Percentiles rank a stretch among this genome's conserved stretches.
phyloP scores from a whole-genome alignment of 2,113 vertebrate species.

The Electrona antarctica region DNA sequence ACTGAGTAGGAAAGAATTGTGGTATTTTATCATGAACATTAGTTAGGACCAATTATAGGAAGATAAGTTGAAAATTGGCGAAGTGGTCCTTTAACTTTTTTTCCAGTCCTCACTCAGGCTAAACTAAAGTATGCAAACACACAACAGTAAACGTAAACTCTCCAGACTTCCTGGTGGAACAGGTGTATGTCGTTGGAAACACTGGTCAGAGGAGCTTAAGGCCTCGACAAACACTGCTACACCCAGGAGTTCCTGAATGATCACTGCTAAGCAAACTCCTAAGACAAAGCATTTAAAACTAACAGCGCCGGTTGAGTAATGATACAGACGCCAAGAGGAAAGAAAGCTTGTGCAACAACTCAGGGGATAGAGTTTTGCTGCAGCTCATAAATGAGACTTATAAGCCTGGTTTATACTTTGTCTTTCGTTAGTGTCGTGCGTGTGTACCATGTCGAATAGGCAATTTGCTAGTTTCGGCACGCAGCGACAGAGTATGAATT shows the following conservation, averaged over 20 bases:
- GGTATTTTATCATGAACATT: too few species aligned
- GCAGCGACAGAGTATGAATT: background rate
- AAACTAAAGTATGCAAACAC: conserved; percentile 7
- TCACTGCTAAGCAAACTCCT: conserved; percentile 42
- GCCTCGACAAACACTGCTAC: conserved; percentile 70
- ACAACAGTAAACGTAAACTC: conserved; percentile 65
- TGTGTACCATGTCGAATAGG: too few species aligned
- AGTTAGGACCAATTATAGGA: too few species aligned
- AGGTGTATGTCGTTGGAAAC: conserved; percentile 40
- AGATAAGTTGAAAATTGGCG: too few species aligned
- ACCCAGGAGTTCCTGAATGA: conserved; percentile 54
- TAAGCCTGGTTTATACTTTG: conserved; percentile 6
- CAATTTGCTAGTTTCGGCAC: background rate
- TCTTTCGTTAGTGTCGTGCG: background rate
- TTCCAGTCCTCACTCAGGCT: conserved; percentile 2
- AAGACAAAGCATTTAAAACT: conserved; percentile 40
- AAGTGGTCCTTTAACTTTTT: conserved; percentile 8
- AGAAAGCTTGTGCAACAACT: conserved; percentile 4
- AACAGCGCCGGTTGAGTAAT: conserved; percentile 11
- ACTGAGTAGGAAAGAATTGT: too few species aligned
- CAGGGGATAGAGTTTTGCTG: background rate
- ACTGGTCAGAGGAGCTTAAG: conserved; percentile 38
- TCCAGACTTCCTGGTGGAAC: conserved; percentile 62
- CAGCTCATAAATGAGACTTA: background rate
- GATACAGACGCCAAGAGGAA: conserved; percentile 5